Evolutionary conservation across 2,113 vertebrate species (phyloP), one percentile per base, ranked within the genome.

Genomic region (Cisticola juncidis): DNA sequence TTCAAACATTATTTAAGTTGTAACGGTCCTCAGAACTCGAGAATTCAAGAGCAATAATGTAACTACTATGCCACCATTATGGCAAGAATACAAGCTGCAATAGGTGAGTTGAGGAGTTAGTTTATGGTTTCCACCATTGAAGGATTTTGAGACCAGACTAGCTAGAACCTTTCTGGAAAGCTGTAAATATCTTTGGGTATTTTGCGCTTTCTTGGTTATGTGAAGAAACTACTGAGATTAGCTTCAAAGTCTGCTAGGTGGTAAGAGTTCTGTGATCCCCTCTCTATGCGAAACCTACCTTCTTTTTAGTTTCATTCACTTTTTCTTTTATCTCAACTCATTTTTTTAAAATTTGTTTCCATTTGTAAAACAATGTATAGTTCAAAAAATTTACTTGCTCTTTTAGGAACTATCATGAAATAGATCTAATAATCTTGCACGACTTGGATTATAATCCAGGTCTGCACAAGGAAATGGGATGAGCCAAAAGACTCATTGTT

Each of bases 281-380:
- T 12, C 9, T 60, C 18, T 57, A 12, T 65, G 31, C 0, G 0
- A 72, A 26, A 56, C 0, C 17, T 69, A 8, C 1, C 6, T 73
- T 70, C 7, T 60, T 54, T 84, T 45, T 12, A 3, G 65, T 66
- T 38, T 58, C 19, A 56, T 81, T 57, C 19, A 36, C 4, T 51
- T 81, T 33, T 89, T 48, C 8, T 76, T 54, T 65, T 22, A 22
- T n/a, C 20, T 42, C 25, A 81, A 50, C 15, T 74, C 4, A 57
- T 6, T 57, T n/a, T 82, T 50, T 20, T 6, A 28, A 9, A 29
- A 74, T 35, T 44, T 5, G 3, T 12, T 77, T 83, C 13, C 14
- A 57, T 48, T 69, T 73, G 15, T 28, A 53, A 81, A 89, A 70
- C 2, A 53, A 47, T 2, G 1, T 16, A 12, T 21, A 35, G 21